These are phyloP conservation scores for Todus mexicanus DNA, from an alignment of 2,797 vertebrate species.

Conservation along the genomic window DNA sequence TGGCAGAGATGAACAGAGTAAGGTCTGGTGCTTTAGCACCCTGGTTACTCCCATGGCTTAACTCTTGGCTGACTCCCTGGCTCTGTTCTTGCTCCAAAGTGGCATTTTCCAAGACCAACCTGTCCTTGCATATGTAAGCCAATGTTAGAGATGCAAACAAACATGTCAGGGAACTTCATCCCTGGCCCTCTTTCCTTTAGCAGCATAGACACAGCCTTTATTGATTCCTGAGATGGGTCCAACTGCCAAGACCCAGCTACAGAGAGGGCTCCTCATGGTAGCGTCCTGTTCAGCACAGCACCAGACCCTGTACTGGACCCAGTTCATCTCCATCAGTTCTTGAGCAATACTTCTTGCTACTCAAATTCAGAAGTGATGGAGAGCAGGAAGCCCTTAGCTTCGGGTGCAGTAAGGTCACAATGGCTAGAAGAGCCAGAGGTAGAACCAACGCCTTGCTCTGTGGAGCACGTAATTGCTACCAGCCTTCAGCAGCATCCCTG, in stretches of 20 bases:
- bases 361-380: neutral
- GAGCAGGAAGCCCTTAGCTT: neutral
- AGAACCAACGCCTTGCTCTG: rapidly evolving
- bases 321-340: neutral
- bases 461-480: neutral
- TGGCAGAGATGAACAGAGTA: neutral
- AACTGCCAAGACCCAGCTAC: neutral
- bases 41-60: neutral
- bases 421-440: rapidly evolving
- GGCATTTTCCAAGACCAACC: neutral
- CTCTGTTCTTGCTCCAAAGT: rapidly evolving
- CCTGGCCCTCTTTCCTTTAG: neutral
- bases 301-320: neutral
- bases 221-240: neutral
- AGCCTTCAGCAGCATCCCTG: neutral
- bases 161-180: neutral
- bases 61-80: neutral
- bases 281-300: neutral
- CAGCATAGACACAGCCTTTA: neutral
- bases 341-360: neutral
- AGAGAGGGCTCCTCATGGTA: neutral
- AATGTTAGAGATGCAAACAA: neutral
- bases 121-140: neutral
- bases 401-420: neutral
- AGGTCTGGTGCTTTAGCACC: neutral